Evolutionary conservation across 2,797 vertebrate genomes (phyloP), one percentile per base, ranked within the genome.

Genomic region (Loriculus beryllinus): DNA sequence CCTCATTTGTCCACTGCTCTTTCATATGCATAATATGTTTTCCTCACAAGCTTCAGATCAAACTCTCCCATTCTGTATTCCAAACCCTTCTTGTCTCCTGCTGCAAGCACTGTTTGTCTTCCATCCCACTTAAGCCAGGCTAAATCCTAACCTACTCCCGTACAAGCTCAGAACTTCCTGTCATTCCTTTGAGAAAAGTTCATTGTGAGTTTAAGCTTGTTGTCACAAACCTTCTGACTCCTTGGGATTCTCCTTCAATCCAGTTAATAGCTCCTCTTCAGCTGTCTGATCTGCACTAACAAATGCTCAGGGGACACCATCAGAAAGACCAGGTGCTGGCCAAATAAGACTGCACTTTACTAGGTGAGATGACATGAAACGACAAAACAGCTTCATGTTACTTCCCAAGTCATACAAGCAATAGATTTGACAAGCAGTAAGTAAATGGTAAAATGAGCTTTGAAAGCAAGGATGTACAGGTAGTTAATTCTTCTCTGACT

Each of bases 161-260:
- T 92, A 91, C 68, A 87, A 92, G 79, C 79, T 85, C 68, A 91
- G 68, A 92, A 95, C 87, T 93, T 92, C 91, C 91, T 77, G 48
- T 70, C 71, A 87, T 45, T 74, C 71, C 84, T 92, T 57, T 75
- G 84, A 85, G 82, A 80, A 93, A 77, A 89, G 60, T 82, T 93
- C 52, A 57, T 75, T 22, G 4, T 48, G 48, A 48, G 90, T 90
- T 77, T 75, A 80, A 95, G 86, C 48, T 91, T 79, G 82, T 43
- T 1, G 0, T 48, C 10, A 2, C 37, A 79, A 86, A 52, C 56
- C 56, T 87, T 63, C 20, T 2, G 6, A 72, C 47, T 85, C 79
- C 23, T 69, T 25, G 18, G 23, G 60, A 86, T 93, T 95, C 40
- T 79, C 23, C 43, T 79, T 76, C 86, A 67, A 40, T 84, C 40